phyloP scores from a whole-genome alignment of 1,140 invertebrate genomes.

The Heliconius congener region DNA sequence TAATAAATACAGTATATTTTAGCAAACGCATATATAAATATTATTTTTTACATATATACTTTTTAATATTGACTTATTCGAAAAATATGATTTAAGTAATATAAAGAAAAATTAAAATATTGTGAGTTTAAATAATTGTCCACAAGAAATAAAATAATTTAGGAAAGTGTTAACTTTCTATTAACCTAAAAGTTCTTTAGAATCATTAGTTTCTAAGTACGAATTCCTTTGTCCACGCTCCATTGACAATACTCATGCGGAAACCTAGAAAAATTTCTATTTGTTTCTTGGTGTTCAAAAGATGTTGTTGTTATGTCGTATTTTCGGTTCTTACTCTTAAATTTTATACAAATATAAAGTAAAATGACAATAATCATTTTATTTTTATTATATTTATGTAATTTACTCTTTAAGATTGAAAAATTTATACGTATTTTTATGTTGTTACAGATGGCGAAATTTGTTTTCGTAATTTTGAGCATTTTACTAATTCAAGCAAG shows the following conservation, averaged over 20 bases:
- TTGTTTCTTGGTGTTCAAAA: not conserved
- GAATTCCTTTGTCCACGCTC: conserved; percentile 27
- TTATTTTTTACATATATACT: no score
- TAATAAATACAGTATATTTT: no score
- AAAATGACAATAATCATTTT: not conserved
- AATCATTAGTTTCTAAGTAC: conserved; percentile 27
- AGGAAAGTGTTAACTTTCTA: not conserved
- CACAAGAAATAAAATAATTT: not conserved
- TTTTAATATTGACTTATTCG: no score
- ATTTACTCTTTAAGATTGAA: no score
- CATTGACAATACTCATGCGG: conserved; percentile 29
- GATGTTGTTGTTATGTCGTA: not conserved
- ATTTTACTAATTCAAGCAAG: conserved; percentile 25
- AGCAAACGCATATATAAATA: no score
- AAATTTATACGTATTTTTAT: no score
- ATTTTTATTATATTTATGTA: no score
- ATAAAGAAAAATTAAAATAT: not conserved
- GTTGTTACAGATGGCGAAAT: conserved; percentile 42
- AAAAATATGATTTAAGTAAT: not conserved
- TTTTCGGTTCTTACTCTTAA: not conserved
- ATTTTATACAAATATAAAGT: not conserved
- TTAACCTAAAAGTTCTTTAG: conserved; percentile 33
- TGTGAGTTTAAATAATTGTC: not conserved
- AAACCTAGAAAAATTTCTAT: conserved; percentile 32
- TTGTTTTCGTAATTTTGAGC: conserved; percentile 17